Evolutionary conservation across 2,888 invertebrate species (phyloP), one percentile per base, ranked within the genome.

Genomic region (Polyommatus icarus): DNA sequence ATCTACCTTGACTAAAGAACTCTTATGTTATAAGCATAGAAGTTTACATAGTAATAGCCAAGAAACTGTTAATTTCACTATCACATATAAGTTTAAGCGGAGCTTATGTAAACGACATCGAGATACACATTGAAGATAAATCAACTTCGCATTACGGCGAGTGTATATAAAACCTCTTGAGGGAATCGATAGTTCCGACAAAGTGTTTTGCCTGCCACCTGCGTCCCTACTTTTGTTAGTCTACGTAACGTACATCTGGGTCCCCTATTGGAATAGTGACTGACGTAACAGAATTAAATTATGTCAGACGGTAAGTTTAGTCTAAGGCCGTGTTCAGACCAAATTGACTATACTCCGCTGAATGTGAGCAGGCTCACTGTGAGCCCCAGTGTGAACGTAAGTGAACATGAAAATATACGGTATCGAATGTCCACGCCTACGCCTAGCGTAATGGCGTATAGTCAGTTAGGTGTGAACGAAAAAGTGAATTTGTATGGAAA

Each of bases 121-220:
- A 59, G 12, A 20, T 67, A 80, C 46, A 76, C 72, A 77, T 78
- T 78, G 78, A 76, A 80, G 75, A 78, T 80, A 79, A 79, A 79
- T 80, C 78, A 79, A 81, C 78, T 79, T 78, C 76, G 77, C 78
- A 76, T 78, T 81, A 79, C 79, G 78, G 79, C 57, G 78, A 80
- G 76, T 46, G 78, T 79, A 78, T 81, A 79, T 80, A 76, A 78
- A 80, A 82, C 79, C 80, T 79, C 79, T 80, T 71, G 32, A 73
- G 79, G 75, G 80, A 78, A 82, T 80, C 78, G 79, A 78, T 79
- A 80, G 79, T 76, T 77, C 78, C 80, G 75, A 79, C 80, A 81
- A 81, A 81, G 80, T 80, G 81, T 84, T 84, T 84, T 84, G 83
- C 83, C 84, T 85, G 84, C 82, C 84, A 83, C 84, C 82, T 82